Percentiles rank a stretch among this genome's conserved stretches.
Conservation (phyloP, 2,113 vertebrate species). For the Felis chaus region DNA sequence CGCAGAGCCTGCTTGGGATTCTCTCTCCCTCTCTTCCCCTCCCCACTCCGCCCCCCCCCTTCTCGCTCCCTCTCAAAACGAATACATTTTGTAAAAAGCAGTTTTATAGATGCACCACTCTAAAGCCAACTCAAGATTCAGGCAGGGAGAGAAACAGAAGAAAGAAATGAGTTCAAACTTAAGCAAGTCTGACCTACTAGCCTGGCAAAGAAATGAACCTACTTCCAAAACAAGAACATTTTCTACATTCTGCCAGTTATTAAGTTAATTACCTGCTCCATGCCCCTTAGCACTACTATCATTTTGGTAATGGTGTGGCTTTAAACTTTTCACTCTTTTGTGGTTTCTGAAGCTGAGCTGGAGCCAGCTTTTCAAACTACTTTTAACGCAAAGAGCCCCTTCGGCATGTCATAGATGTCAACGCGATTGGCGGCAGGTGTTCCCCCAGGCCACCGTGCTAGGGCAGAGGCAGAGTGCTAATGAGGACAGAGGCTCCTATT, state of each 20-base stretch:
- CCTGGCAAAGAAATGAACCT: not conserved
- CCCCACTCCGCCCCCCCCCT: too few species aligned
- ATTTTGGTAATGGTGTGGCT: not conserved
- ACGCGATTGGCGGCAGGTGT: not conserved
- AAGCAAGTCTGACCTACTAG: not conserved
- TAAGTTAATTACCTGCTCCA: not conserved
- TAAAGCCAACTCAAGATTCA: conserved; percentile 4
- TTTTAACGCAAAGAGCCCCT: not conserved
- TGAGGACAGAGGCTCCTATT: not conserved
- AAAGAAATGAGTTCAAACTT: not conserved
- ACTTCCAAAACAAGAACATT: conserved; percentile 4
- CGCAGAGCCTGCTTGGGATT: too few species aligned
- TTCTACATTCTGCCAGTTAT: not conserved
- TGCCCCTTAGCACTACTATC: not conserved
- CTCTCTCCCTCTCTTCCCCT: too few species aligned
- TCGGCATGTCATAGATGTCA: not conserved
- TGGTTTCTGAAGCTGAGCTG: not conserved
- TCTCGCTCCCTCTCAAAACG: too few species aligned
- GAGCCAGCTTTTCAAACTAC: not conserved
- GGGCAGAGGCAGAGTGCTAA: not conserved
- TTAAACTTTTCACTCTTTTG: conserved; percentile 20
- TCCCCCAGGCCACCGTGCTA: not conserved
- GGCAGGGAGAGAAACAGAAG: not conserved
- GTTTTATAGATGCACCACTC: not conserved
- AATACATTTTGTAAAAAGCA: too few species aligned